Base-by-base conservation (phyloP, 2,113 vertebrate species). In the Cyphomyrus plagiostoma region DNA sequence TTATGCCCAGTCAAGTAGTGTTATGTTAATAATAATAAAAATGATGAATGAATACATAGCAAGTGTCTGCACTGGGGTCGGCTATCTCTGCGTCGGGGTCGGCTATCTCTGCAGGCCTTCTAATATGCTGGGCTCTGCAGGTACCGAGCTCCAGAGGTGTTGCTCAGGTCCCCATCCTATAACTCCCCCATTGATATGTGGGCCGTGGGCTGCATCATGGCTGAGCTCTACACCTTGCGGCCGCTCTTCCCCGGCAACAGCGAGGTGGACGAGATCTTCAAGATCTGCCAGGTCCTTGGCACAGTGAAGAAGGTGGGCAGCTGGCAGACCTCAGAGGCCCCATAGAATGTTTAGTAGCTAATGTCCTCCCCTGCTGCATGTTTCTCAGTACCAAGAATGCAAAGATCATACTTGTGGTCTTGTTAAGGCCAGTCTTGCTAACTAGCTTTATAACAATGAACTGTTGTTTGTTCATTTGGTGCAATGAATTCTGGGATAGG, bases 201-300 rank as follows among this genome's bases (percentile, higher is more conserved):
- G 98, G 98, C 98, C 23, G 97, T 99, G 66, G 98, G 98, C 90
- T 99, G 98, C 92, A 99, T 99, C 89, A 99, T 99, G 98, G 98
- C 98, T 3, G 98, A 99, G 82, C 93, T 99, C 0, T 99, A 99
- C 89, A 99, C 97, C 0, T 94, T 99, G 48, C 95, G 98, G 70
- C 98, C 98, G 1, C 98, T 99, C 89, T 99, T 99, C 90, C 98
- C 98, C 10, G 98, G 98, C n/a, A 98, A 98, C 90, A 99, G 98
- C 58, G 98, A 99, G 92, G 97, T 99, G 48, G 98, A 99, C 90
- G 98, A 99, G 94, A 99, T 99, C 93, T 99, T 99, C 93, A 99
- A 99, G 95, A 99, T 99, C 92, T 99, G 98, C 95, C 98, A 99
- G 95, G 98, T 99, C 4, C 95, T 99, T 88, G 98, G 98, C 80